Conservation (phyloP, 1,140 invertebrate genomes). For the Streblospio benedicti region DNA sequence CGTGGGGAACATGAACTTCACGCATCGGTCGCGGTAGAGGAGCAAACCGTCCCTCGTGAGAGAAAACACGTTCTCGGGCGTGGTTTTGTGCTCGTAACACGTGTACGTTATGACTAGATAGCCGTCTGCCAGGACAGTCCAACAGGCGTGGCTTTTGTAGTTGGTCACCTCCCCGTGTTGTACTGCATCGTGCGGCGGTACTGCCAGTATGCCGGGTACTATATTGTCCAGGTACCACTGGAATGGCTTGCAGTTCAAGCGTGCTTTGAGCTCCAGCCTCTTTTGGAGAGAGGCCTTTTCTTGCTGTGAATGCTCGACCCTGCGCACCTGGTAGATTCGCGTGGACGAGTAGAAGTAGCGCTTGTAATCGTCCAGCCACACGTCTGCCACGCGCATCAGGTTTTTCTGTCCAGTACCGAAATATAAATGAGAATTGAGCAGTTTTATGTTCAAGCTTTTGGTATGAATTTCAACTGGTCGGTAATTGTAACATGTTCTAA, state of each 20-base stretch:
- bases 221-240: slow-evolving; percentile 22
- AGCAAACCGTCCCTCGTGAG: slow-evolving; percentile 14
- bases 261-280: slow-evolving; percentile 1
- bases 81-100: slow-evolving; percentile 17
- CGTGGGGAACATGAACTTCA: slow-evolving; percentile 4
- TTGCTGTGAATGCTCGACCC: slow-evolving; percentile 1
- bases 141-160: slow-evolving; percentile 12
- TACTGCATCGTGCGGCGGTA: slow-evolving; percentile 16
- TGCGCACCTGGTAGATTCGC: slow-evolving; percentile 5
- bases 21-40: slow-evolving; percentile 15
- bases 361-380: slow-evolving; percentile 12
- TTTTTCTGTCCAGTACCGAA: slow-evolving; percentile 16
- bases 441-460: no score
- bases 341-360: slow-evolving; percentile 17
- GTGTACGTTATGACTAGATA: slow-evolving; percentile 19
- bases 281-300: slow-evolving; percentile 8
- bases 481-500: no score
- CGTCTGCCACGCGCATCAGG: slow-evolving; percentile 13
- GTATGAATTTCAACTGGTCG: no score
- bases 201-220: slow-evolving; percentile 20
- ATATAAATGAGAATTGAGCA: no score
- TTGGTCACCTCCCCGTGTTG: slow-evolving; percentile 21
- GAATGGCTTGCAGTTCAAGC: slow-evolving; percentile 19
- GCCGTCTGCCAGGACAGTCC: slow-evolving; percentile 13
- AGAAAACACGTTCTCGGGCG: slow-evolving; percentile 20